These are phyloP conservation scores for Peromyscus maniculatus DNA, from an alignment of 2,113 vertebrate species.

Conservation along the genomic window DNA sequence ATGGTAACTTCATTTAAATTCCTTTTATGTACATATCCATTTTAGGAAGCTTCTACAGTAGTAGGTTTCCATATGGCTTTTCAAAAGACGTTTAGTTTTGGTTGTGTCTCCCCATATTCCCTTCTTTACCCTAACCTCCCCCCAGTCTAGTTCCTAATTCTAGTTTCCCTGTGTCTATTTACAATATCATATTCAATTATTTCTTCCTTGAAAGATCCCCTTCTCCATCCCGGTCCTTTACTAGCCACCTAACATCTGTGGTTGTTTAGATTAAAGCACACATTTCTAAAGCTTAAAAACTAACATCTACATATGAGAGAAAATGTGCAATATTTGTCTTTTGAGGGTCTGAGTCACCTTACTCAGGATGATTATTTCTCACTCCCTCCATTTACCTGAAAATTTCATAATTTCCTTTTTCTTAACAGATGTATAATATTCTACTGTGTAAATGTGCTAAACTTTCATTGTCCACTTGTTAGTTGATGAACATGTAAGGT, in stretches of 20 bases:
- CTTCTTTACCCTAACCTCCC: not conserved
- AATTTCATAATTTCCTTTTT: not conserved
- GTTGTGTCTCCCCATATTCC: not conserved
- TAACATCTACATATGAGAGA: not conserved
- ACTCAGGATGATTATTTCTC: not conserved
- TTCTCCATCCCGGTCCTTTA: not conserved
- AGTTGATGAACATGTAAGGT: not conserved
- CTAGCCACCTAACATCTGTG: not conserved
- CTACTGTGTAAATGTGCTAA: not conserved
- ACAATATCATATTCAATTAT: not conserved
- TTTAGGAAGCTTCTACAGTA: not conserved
- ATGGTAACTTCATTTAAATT: not conserved
- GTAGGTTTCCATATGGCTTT: not conserved
- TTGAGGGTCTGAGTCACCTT: not conserved
- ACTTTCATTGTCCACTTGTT: not conserved
- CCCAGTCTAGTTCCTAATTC: not conserved
- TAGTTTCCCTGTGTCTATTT: not conserved
- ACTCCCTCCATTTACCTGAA: not conserved
- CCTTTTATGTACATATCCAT: not conserved
- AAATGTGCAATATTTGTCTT: not conserved
- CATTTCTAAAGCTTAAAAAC: not conserved
- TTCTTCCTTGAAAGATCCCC: not conserved
- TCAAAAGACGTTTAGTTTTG: not conserved
- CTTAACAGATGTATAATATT: not conserved
- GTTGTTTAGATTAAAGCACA: not conserved